Evolutionary conservation across 2,113 vertebrate species (phyloP).

Genomic region (Isurus oxyrinchus): DNA sequence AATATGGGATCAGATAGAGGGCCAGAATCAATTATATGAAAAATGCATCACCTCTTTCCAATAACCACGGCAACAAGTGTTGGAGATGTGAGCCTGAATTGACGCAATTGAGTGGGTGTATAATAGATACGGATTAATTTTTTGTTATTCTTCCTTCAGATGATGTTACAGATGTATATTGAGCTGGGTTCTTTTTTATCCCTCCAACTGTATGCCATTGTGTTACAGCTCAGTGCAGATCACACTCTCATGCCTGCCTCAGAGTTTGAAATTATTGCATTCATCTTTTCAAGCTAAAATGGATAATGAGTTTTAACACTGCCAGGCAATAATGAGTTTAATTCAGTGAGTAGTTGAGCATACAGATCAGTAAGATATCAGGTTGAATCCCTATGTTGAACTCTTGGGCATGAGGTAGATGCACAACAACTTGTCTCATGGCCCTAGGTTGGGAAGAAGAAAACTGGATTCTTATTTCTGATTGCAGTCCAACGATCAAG

Average conservation of each 20-base stretch:
- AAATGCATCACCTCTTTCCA: background rate
- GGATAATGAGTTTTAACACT: background rate
- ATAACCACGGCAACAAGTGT: slow-evolving; percentile 28
- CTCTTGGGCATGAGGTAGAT: background rate
- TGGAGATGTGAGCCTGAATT: slow-evolving; percentile 17
- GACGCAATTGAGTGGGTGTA: slow-evolving; percentile 22
- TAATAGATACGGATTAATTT: slow-evolving; percentile 25
- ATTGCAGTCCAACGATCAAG: background rate
- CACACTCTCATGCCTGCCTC: background rate
- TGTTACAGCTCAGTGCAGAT: background rate
- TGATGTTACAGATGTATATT: slow-evolving; percentile 6
- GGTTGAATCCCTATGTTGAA: background rate
- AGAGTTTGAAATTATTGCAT: background rate
- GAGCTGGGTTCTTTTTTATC: background rate
- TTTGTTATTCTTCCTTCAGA: slow-evolving; percentile 10
- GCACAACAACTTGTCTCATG: background rate
- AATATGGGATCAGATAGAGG: background rate
- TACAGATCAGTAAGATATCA: background rate
- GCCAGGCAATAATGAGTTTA: background rate
- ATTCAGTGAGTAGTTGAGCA: background rate
- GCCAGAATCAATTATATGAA: slow-evolving; percentile 30
- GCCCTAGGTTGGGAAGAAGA: background rate
- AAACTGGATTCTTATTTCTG: background rate
- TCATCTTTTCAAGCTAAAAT: background rate
- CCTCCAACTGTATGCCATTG: background rate